Percentiles rank a stretch among this genome's conserved stretches.
These are phyloP conservation scores for Oncorhynchus keta DNA, from an alignment of 2,113 vertebrate genomes.

Conservation along the genomic window DNA sequence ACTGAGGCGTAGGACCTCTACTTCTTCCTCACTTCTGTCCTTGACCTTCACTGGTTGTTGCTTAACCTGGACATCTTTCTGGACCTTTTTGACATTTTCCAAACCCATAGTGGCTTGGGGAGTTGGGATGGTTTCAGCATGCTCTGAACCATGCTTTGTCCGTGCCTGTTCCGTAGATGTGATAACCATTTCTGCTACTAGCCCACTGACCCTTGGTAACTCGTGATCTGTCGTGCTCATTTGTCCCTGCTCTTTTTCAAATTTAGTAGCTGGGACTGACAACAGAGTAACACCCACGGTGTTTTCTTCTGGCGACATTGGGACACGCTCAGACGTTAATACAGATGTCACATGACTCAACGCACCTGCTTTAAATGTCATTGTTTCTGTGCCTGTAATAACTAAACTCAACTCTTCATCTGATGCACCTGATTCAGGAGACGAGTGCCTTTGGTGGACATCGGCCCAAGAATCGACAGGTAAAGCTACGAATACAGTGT, in stretches of 20 bases:
- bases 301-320: background rate
- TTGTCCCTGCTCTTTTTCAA: too few relatives aligned
- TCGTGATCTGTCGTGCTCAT: background rate
- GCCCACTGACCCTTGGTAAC: conserved; percentile 4
- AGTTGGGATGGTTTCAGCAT: conserved; percentile 9
- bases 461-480: conserved; percentile 56
- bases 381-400: background rate
- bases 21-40: conserved; percentile 19
- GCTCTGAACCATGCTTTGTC: too few relatives aligned
- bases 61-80: conserved; percentile 8
- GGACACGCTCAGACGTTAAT: background rate
- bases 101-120: conserved; percentile 16
- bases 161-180: background rate
- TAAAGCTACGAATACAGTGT: conserved; percentile 51
- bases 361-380: conserved; percentile 16
- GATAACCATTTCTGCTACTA: conserved; percentile 6
- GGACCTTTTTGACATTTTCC: conserved; percentile 20
- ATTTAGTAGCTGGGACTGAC: background rate
- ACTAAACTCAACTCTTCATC: conserved; percentile 34
- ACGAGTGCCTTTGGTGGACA: conserved; percentile 44
- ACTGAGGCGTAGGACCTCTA: conserved; percentile 14
- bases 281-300: background rate
- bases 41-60: conserved; percentile 24
- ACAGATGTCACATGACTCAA: conserved; percentile 44
- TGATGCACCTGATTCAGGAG: conserved; percentile 44